Percentiles rank a stretch among this genome's conserved stretches.
Conservation (phyloP, 2,113 vertebrate genomes). For the Cyphomyrus discorhynchus region DNA sequence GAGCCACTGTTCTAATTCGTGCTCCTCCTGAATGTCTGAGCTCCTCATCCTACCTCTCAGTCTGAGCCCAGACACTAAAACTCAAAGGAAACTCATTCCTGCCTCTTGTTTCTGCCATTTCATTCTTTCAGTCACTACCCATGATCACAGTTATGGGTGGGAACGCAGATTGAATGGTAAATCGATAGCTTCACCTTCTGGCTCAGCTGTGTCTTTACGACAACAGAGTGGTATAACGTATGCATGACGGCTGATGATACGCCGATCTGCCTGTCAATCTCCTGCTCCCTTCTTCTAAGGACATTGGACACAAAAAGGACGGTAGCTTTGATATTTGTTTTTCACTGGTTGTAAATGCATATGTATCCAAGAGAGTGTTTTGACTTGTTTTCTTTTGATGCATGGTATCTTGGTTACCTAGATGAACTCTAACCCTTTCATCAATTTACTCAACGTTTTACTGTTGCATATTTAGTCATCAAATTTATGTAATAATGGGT, state of each 20-base stretch:
- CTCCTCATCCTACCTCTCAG: neutral
- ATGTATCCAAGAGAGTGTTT: slow-evolving; percentile 3
- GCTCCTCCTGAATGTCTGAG: no score
- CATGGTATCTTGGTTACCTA: neutral
- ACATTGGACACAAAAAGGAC: neutral
- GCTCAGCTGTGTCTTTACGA: neutral
- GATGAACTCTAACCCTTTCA: neutral
- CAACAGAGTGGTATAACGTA: neutral
- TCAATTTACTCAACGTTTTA: neutral
- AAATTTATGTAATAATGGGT: neutral
- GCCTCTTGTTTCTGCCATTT: neutral
- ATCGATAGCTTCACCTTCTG: neutral
- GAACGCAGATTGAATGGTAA: neutral
- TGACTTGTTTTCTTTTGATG: neutral
- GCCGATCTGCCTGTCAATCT: neutral
- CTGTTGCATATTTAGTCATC: neutral
- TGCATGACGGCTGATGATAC: neutral
- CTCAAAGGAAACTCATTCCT: neutral
- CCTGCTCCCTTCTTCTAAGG: neutral
- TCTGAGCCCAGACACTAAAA: neutral
- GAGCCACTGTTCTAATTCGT: no score
- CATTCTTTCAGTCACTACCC: neutral
- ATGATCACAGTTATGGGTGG: neutral
- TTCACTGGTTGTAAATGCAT: neutral
- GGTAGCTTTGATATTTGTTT: neutral